Evolutionary conservation across 1,140 invertebrate species (phyloP).

Genomic region (Drosophila subobscura): DNA sequence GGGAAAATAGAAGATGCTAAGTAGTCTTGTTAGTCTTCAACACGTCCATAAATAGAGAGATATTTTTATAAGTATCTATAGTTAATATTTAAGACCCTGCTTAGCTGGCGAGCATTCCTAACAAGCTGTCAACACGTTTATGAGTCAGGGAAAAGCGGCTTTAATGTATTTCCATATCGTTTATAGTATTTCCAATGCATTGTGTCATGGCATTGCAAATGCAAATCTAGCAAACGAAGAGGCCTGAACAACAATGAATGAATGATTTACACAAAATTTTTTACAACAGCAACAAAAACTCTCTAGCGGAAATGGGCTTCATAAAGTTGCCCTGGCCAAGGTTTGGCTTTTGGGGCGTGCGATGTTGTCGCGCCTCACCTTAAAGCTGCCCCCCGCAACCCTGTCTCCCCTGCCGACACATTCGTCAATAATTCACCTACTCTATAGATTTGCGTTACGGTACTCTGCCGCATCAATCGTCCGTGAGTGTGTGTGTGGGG

Average conservation of each 20-base stretch:
- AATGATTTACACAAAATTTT: conserved; percentile 45
- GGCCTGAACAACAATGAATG: conserved; percentile 49
- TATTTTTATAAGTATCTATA: conserved; percentile 2
- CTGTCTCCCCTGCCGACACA: conserved; percentile 9
- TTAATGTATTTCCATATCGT: conserved; percentile 46
- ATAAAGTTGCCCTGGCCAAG: conserved; percentile 39
- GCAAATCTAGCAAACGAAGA: conserved; percentile 26
- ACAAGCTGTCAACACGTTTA: conserved; percentile 23
- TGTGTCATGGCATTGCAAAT: conserved; percentile 27
- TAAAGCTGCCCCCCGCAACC: conserved; percentile 3
- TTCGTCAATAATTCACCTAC: conserved; percentile 55
- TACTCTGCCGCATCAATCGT: conserved; percentile 20
- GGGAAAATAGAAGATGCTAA: conserved; percentile 26
- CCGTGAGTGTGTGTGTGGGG: conserved; percentile 39
- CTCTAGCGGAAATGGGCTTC: conserved; percentile 60
- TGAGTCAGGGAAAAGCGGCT: conserved; percentile 36
- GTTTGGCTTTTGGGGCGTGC: conserved; percentile 38
- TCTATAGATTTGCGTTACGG: conserved; percentile 38
- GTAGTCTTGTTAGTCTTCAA: conserved; percentile 19
- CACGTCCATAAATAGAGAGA: conserved; percentile 7
- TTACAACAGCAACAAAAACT: conserved; percentile 1
- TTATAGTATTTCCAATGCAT: conserved; percentile 10
- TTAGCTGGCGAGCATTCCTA: conserved; percentile 30
- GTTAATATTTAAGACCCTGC: background rate
- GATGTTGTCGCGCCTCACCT: conserved; percentile 47